Evolutionary conservation across 2,797 vertebrate genomes (phyloP).

Genomic region (Naso thynnoides): DNA sequence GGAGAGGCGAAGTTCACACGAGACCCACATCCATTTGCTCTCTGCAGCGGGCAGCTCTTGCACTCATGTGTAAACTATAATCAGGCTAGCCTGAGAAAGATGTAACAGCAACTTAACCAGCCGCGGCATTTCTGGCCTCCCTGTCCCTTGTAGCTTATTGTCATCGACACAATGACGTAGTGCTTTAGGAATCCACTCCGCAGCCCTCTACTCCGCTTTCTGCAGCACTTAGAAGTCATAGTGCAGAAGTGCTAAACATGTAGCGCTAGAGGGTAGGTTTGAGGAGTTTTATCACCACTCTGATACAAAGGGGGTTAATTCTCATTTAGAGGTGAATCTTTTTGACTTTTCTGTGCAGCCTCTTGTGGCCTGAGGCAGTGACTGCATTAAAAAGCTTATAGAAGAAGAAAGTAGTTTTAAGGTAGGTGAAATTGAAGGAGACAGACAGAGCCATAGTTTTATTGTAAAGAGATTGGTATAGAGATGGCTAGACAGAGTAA

Average conservation of each 20-base stretch:
- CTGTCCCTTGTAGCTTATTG: slow-evolving; percentile 73
- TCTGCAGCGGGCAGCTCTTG: slow-evolving; percentile 74
- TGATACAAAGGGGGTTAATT: slow-evolving; percentile 50
- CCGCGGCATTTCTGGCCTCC: slow-evolving; percentile 72
- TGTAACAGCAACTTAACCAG: slow-evolving; percentile 78
- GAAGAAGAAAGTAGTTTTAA: slow-evolving; percentile 40
- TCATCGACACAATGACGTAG: slow-evolving; percentile 73
- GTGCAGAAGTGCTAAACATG: slow-evolving; percentile 38
- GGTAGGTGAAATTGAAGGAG: slow-evolving; percentile 52
- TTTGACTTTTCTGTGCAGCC: slow-evolving; percentile 29
- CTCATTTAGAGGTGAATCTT: slow-evolving; percentile 40
- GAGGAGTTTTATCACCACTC: slow-evolving; percentile 40
- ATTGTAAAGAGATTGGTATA: slow-evolving; percentile 52
- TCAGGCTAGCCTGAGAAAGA: slow-evolving; percentile 76
- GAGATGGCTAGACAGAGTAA: slow-evolving; percentile 63
- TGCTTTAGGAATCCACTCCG: slow-evolving; percentile 70
- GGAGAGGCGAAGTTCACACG: slow-evolving; percentile 77
- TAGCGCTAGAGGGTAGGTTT: slow-evolving; percentile 40
- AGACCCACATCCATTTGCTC: slow-evolving; percentile 74
- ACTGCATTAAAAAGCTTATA: slow-evolving; percentile 23
- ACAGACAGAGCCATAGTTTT: slow-evolving; percentile 40
- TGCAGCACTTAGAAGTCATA: slow-evolving; percentile 43
- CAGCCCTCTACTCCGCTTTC: slow-evolving; percentile 46
- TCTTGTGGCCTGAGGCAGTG: slow-evolving; percentile 33
- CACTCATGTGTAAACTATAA: slow-evolving; percentile 81